These are phyloP conservation scores for Cataglyphis livida DNA, from an alignment of 2,888 invertebrate species.

Conservation along the genomic window DNA sequence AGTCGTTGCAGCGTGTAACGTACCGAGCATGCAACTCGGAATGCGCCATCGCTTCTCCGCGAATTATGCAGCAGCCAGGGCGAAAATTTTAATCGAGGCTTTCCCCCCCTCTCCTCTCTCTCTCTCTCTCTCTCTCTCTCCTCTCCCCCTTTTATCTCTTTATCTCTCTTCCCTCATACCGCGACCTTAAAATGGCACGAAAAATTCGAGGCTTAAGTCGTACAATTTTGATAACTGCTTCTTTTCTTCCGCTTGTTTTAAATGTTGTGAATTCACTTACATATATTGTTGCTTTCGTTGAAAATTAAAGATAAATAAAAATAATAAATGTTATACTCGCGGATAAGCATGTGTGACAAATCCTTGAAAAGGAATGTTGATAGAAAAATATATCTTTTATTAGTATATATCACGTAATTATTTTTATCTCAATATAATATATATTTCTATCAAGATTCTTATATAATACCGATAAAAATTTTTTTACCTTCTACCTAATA, in stretches of 20 bases:
- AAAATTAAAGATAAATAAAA: constrained; percentile 1
- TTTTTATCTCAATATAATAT: not conserved
- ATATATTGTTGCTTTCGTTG: not conserved
- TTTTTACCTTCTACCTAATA: not conserved
- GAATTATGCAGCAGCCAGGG: constrained; percentile 49
- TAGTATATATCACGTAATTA: not conserved
- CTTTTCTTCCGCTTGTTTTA: not conserved
- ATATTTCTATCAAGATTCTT: not conserved
- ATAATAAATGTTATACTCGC: not conserved
- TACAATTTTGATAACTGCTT: not conserved
- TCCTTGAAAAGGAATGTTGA: not conserved
- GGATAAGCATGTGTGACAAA: not conserved
- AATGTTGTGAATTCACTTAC: not conserved
- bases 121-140: not conserved
- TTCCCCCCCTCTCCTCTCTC: not conserved
- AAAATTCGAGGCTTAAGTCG: constrained; percentile 36
- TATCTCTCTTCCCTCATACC: not conserved
- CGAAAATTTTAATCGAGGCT: constrained; percentile 51
- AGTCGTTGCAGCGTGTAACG: constrained; percentile 30
- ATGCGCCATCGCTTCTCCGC: constrained; percentile 25
- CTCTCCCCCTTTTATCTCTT: not conserved
- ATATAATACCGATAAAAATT: not conserved
- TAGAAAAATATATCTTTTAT: not conserved
- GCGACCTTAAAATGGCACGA: constrained; percentile 19
- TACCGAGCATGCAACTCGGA: constrained; percentile 24